A percentile compares a stretch with the other conserved stretches of the same genome.
These are phyloP conservation scores for Panzeria rudis DNA, from an alignment of 2,888 invertebrate species.

Conservation along the genomic window DNA sequence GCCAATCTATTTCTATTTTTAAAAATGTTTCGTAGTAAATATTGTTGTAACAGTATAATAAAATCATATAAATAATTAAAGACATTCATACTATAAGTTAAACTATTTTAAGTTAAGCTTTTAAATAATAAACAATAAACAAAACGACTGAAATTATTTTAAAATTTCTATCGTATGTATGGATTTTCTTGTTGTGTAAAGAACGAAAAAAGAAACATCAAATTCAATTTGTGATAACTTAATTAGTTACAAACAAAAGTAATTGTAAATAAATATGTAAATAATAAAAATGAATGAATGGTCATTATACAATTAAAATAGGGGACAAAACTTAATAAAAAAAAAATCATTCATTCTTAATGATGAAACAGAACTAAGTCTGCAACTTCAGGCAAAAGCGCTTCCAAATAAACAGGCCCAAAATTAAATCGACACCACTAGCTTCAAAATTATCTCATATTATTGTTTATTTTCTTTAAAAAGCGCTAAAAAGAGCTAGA, in stretches of 20 bases:
- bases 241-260: slow-evolving; percentile 3
- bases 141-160: slow-evolving; percentile 16
- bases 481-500: too few species aligned
- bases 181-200: not conserved
- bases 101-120: slow-evolving; percentile 5
- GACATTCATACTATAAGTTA: not conserved
- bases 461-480: too few species aligned
- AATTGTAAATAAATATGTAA: slow-evolving; percentile 2
- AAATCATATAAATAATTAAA: slow-evolving; percentile 38
- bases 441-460: too few species aligned
- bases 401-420: too few species aligned
- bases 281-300: not conserved
- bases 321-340: not conserved
- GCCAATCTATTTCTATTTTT: slow-evolving; percentile 47
- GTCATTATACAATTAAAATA: not conserved
- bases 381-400: too few species aligned
- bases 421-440: too few species aligned
- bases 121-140: slow-evolving; percentile 5
- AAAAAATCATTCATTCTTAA: not conserved
- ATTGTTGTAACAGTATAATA: slow-evolving; percentile 17
- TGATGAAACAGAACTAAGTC: too few species aligned
- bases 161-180: not conserved
- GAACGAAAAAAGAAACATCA: not conserved
- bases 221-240: slow-evolving; percentile 33
- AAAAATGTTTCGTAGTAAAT: slow-evolving; percentile 17